These are phyloP conservation scores for Mellilla xanthometata DNA, from an alignment of 2,888 invertebrate species.

Conservation along the genomic window DNA sequence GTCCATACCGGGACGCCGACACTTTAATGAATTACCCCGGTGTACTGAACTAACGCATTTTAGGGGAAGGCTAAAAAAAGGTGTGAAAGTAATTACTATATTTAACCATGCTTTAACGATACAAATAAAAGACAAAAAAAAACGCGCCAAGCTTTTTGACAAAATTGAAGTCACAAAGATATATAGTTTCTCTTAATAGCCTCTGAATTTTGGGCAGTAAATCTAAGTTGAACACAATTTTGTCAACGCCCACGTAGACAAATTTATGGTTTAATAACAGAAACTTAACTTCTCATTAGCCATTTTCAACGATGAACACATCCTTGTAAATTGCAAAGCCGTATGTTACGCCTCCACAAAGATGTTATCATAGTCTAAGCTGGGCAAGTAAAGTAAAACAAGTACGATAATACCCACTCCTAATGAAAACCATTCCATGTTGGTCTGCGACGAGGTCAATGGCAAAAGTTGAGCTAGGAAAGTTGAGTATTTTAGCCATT, in stretches of 20 bases:
- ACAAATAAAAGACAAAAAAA: no score
- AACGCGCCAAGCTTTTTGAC: no score
- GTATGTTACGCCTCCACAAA: conserved; percentile 25
- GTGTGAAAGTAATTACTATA: neutral
- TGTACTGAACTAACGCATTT: conserved; percentile 23
- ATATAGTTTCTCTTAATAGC: neutral
- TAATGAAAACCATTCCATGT: conserved; percentile 17
- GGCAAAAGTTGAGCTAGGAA: conserved; percentile 10
- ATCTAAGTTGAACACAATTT: conserved; percentile 5
- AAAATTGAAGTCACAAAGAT: neutral
- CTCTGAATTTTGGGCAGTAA: neutral
- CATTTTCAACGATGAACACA: conserved; percentile 14
- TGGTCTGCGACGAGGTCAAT: conserved; percentile 19
- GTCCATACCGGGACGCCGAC: conserved; percentile 24
- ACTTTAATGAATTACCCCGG: conserved; percentile 26
- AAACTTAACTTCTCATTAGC: conserved; percentile 16
- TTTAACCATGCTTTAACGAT: no score
- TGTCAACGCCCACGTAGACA: conserved; percentile 10
- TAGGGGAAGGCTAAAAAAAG: conserved; percentile 9
- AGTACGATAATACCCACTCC: conserved; percentile 6
- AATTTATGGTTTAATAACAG: conserved; percentile 12
- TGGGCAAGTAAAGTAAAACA: conserved; percentile 5
- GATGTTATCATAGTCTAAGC: conserved; percentile 22
- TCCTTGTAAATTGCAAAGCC: conserved; percentile 21
- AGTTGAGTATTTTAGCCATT: neutral